Base-by-base conservation (phyloP, 2,888 invertebrate genomes). In the Tetheella fluctuosa region DNA sequence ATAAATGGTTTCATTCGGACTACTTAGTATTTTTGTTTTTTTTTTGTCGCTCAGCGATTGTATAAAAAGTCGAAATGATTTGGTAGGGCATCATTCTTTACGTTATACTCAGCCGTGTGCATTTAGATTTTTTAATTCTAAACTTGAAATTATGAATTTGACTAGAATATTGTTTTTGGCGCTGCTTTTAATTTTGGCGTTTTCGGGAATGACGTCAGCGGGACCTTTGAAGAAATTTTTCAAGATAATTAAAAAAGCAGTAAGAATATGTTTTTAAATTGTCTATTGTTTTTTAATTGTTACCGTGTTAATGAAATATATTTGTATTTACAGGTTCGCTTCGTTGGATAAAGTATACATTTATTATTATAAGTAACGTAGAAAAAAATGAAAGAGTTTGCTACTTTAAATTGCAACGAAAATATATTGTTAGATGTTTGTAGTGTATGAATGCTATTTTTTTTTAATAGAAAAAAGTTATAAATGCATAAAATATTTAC, bases 171-270 rank as follows among this genome's bases (percentile, higher is more conserved):
- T 28, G 3, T 28, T 54, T 15, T 7, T 54, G 8, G 54, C 28
- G 1, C 7, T 54, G 25, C 4, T 54, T 6, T 20, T 54, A 7
- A 8, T 54, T 28, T 28, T 54, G n/a, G n/a, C 28, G 13, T 17
- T 28, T 8, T 28, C 54, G 1, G n/a, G n/a, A 8, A 8, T 54
- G n/a, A 28, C 25, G n/a, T n/a, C 28, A 23, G 28, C 54, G 7
- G 37, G 37, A 13, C 54, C 54, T 28, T n/a, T 28, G 5, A 52
- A 52, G 23, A 52, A 52, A 23, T 23, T 52, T 23, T 52, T 52
- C 2, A 52, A 52, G 23, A 52, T 54, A n/a, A 17, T 54, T 8
- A 54, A 54, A 54, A 54, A 54, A 54, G 23, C 28, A 30, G 54
- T 54, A 28, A 54, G 54, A 54, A 2, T 28, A 7, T 54, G 25